Conservation (phyloP, 1,140 invertebrate species). For the Agrilus planipennis region DNA sequence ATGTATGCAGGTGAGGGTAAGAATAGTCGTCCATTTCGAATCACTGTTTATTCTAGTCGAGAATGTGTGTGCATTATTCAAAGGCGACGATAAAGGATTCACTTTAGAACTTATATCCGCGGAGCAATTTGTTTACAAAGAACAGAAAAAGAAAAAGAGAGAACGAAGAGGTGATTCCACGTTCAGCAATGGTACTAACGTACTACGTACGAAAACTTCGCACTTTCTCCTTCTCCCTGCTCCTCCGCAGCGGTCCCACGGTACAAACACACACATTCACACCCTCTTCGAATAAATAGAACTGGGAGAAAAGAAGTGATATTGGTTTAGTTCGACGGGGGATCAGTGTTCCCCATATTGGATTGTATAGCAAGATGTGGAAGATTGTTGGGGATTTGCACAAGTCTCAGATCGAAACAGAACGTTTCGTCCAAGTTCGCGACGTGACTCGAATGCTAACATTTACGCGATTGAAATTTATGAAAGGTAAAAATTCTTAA, state of each 20-base stretch:
- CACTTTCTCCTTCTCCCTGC: too few species aligned
- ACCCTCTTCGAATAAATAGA: slow-evolving; percentile 31
- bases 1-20: too few species aligned
- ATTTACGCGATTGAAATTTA: slow-evolving; percentile 34
- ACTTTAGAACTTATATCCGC: too few species aligned
- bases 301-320: slow-evolving; percentile 14
- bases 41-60: too few species aligned
- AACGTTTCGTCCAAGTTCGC: slow-evolving; percentile 32
- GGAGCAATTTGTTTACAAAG: too few species aligned
- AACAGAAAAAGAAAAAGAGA: too few species aligned
- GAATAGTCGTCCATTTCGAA: too few species aligned
- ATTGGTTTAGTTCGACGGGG: slow-evolving; percentile 21
- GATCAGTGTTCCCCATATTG: slow-evolving; percentile 30
- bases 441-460: slow-evolving; percentile 32
- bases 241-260: too few species aligned
- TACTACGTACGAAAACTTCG: slow-evolving; percentile 11
- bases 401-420: slow-evolving; percentile 34
- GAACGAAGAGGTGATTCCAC: too few species aligned
- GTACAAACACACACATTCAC: slow-evolving; percentile 11
- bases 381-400: slow-evolving; percentile 35
- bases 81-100: too few species aligned
- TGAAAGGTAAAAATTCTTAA: slow-evolving; percentile 30
- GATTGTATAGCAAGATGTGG: slow-evolving; percentile 33
- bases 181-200: too few species aligned
- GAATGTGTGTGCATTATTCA: too few species aligned